phyloP scores from a whole-genome alignment of 2,797 vertebrate genomes.

The Dermochelys coriacea region DNA sequence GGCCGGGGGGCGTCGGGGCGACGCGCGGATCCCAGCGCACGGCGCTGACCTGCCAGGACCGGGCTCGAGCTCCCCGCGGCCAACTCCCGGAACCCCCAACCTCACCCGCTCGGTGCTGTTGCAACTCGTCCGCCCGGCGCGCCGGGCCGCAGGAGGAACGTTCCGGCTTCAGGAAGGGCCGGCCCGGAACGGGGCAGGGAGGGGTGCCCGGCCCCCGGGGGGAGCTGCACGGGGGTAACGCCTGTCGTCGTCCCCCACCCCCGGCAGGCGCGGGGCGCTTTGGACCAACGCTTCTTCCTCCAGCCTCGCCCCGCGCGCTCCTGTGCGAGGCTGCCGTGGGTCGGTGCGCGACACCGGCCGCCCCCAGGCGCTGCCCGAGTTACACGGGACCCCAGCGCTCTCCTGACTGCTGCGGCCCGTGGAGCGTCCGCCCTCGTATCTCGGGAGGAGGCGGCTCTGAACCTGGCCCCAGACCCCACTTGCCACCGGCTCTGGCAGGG shows the following conservation, averaged over 20 bases:
- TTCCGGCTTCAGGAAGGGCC: neutral
- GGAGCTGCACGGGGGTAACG: neutral
- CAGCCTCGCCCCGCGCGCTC: neutral
- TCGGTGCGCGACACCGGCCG: too few relatives aligned
- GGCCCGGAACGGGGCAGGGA: accelerated
- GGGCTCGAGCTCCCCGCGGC: neutral
- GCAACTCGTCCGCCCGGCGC: neutral
- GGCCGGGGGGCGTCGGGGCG: too few relatives aligned
- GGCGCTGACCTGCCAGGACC: too few relatives aligned
- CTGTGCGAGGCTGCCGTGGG: too few relatives aligned
- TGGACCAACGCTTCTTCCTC: accelerated
- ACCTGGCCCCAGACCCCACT: neutral
- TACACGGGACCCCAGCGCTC: too few relatives aligned
- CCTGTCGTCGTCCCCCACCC: neutral
- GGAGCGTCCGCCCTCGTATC: neutral
- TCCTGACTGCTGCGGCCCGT: too few relatives aligned
- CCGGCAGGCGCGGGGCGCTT: accelerated
- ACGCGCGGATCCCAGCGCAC: too few relatives aligned
- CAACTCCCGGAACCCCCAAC: neutral
- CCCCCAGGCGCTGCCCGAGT: too few relatives aligned
- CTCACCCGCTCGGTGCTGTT: neutral
- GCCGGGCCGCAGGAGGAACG: neutral
- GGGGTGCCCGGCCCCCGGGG: too few relatives aligned
- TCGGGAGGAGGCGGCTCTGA: too few relatives aligned
- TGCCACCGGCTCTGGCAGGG: neutral